phyloP scores from a whole-genome alignment of 2,888 invertebrate genomes.

The Galerucella pusilla region DNA sequence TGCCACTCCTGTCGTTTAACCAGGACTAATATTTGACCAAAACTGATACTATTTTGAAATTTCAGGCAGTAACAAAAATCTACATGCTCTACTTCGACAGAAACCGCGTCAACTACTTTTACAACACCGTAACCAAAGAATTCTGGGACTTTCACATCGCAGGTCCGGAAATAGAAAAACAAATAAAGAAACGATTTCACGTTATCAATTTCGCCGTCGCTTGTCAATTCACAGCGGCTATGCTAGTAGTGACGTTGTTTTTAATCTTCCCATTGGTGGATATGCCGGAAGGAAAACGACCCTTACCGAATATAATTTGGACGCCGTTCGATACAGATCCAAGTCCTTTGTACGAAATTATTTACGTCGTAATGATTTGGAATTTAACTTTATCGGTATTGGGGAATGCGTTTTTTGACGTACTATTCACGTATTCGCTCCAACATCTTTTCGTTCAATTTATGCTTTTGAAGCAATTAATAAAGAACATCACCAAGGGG shows the following conservation, averaged over 20 bases:
- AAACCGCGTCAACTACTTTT: slow-evolving; percentile 40
- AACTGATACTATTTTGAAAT: slow-evolving; percentile 19
- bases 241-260: slow-evolving; percentile 30
- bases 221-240: slow-evolving; percentile 25
- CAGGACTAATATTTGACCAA: too few relatives aligned
- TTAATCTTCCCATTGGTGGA: slow-evolving; percentile 39
- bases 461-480: slow-evolving; percentile 38
- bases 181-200: slow-evolving; percentile 32
- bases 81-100: slow-evolving; percentile 36
- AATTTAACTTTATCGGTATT: slow-evolving; percentile 41
- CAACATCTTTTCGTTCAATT: slow-evolving; percentile 47
- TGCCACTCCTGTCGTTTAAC: too few relatives aligned
- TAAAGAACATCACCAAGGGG: slow-evolving; percentile 40
- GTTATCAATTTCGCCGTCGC: slow-evolving; percentile 30
- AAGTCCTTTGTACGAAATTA: slow-evolving; percentile 46
- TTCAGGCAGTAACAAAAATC: slow-evolving; percentile 44
- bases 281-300: slow-evolving; percentile 43
- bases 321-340: slow-evolving; percentile 45
- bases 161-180: slow-evolving; percentile 34
- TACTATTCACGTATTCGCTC: slow-evolving; percentile 38
- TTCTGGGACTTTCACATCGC: slow-evolving; percentile 46
- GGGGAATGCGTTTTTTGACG: slow-evolving; percentile 44
- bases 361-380: slow-evolving; percentile 40
- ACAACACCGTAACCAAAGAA: slow-evolving; percentile 31
- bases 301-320: slow-evolving; percentile 44